Conservation (phyloP, 2,797 vertebrate genomes). For the Oreochromis grahami region DNA sequence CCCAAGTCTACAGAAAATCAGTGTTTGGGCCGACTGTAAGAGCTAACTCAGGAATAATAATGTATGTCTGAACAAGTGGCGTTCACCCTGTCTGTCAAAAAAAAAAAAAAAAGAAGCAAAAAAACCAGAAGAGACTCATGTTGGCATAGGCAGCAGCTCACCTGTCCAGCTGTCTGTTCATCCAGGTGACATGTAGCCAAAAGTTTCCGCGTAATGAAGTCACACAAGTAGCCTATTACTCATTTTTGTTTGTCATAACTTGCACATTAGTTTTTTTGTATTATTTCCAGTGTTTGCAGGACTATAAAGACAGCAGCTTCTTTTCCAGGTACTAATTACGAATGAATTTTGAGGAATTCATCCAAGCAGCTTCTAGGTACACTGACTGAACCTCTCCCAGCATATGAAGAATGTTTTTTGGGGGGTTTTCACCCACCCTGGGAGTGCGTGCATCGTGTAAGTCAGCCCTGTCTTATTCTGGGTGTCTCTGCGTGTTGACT, state of each 20-base stretch:
- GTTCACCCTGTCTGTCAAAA: constrained; percentile 10
- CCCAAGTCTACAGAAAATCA: constrained; percentile 51
- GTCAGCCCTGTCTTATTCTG: constrained; percentile 18
- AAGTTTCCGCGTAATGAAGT: constrained; percentile 54
- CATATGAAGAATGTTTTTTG: constrained; percentile 56
- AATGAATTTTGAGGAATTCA: constrained; percentile 25
- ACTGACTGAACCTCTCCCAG: constrained; percentile 41
- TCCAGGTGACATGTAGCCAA: constrained; percentile 50
- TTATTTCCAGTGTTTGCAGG: constrained; percentile 44
- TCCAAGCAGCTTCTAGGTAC: constrained; percentile 51
- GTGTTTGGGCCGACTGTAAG: constrained; percentile 68
- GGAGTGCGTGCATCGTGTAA: background rate
- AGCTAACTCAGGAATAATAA: constrained; percentile 72
- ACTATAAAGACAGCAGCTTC: constrained; percentile 34
- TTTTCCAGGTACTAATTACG: constrained; percentile 62
- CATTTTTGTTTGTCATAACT: constrained; percentile 24
- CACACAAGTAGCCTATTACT: constrained; percentile 52
- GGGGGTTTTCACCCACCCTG: background rate
- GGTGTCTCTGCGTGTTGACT: constrained; percentile 31
- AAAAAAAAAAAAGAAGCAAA: background rate
- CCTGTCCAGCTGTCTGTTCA: background rate
- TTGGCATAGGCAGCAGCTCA: background rate
- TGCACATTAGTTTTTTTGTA: constrained; percentile 51
- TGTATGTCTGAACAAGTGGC: constrained; percentile 32
- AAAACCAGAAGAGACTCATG: background rate